Base-by-base conservation (phyloP, 1,140 invertebrate genomes). In the Liolophura sinensis region DNA sequence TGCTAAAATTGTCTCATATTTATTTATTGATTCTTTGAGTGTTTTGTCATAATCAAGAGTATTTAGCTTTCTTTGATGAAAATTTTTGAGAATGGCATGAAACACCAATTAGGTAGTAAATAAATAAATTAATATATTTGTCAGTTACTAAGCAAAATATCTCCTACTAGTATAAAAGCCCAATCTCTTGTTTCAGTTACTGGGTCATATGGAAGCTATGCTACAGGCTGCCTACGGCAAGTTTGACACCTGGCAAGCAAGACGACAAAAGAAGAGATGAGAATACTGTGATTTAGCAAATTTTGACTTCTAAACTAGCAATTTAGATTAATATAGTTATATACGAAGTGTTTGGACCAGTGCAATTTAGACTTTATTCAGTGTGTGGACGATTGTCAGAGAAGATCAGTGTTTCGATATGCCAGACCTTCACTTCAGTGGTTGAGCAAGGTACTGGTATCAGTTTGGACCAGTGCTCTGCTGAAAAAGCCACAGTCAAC, bases 141-240 rank as follows among this genome's bases (percentile, higher is more conserved):
- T 20, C 22, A 54, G 12, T 3, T 3, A 24, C 18, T 20, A 12
- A 12, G 1, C 22, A 24, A 20, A 54, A 20, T 20, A 5, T 54
- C n/a, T 24, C 18, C n/a, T 12, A 20, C n/a, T 24, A 4, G 22
- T 20, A 20, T 24, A 54, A 24, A n/a, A 24, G 51, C 47, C 22
- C 65, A 55, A 15, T 67, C 67, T 68, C 54, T 60, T 52, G 55
- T 78, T 68, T 55, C 89, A 94, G 62, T 78, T 96, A 18, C 94
- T 92, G n/a, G 90, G 89, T 83, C 93, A 95, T 82, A 86, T 96
- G 73, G 93, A 94, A 83, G 90, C 92, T 81, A 87, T 95, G 77
- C 86, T 95, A 60, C 90, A 91, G 76, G 89, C 91, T 14, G 93
- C 93, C 1, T 93, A 92, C 75, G 87, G 89, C 64, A 95, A 94